phyloP scores from a whole-genome alignment of 2,888 invertebrate genomes.

The Sicus ferrugineus region DNA sequence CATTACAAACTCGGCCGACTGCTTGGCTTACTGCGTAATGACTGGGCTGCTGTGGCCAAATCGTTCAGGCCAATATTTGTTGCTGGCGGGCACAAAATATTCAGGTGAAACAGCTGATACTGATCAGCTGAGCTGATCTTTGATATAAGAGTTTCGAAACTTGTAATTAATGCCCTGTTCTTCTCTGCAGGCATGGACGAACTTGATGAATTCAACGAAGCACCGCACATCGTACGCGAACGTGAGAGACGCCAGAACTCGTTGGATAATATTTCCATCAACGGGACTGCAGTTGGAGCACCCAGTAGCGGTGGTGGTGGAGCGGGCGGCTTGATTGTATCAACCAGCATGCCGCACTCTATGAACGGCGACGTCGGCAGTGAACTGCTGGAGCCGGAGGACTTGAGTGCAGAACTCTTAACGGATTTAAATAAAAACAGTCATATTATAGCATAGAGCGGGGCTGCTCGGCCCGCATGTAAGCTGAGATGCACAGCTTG shows the following conservation, averaged over 20 bases:
- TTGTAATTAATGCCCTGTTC: neutral
- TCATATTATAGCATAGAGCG: slow-evolving; percentile 61
- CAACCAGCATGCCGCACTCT: slow-evolving; percentile 52
- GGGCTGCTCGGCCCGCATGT: neutral
- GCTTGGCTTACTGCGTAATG: slow-evolving; percentile 93
- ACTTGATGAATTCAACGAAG: slow-evolving; percentile 89
- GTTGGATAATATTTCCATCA: slow-evolving; percentile 54
- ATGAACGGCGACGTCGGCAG: slow-evolving; percentile 60
- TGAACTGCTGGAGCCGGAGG: slow-evolving; percentile 61
- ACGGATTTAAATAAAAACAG: slow-evolving; percentile 65
- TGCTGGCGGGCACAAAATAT: slow-evolving; percentile 77
- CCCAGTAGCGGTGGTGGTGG: slow-evolving; percentile 20
- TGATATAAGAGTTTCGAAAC: neutral
- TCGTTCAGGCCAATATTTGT: slow-evolving; percentile 88
- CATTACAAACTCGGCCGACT: slow-evolving; percentile 94
- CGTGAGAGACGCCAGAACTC: slow-evolving; percentile 60
- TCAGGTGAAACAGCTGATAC: slow-evolving; percentile 66
- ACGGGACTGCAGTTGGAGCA: slow-evolving; percentile 42
- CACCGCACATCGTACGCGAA: slow-evolving; percentile 78
- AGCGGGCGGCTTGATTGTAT: slow-evolving; percentile 50
- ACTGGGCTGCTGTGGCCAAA: slow-evolving; percentile 96
- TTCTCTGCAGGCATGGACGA: slow-evolving; percentile 74
- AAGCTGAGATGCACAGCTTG: neutral
- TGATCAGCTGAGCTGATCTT: too few relatives aligned
- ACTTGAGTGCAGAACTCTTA: slow-evolving; percentile 61